Conservation (phyloP, 1,140 invertebrate species). For the Armadillidium nasatum region DNA sequence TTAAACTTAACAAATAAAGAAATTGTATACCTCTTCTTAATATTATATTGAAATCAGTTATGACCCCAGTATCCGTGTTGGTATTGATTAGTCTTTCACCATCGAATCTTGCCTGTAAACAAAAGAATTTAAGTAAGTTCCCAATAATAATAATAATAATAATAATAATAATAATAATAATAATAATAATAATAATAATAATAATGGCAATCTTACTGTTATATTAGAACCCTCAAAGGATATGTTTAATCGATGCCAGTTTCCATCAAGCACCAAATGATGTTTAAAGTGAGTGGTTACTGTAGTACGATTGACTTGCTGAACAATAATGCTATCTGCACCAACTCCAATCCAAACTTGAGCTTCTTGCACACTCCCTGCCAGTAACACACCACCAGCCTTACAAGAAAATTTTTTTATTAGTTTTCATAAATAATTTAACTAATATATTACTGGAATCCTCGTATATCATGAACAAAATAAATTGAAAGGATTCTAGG, state of each 20-base stretch:
- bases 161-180: conserved; percentile 8
- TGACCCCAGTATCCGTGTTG: conserved; percentile 19
- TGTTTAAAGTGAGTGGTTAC: conserved; percentile 32
- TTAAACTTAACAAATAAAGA: no score
- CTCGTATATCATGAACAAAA: no score
- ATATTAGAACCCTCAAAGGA: no score
- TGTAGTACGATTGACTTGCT: conserved; percentile 29
- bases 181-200: background rate
- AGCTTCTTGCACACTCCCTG: conserved; percentile 14
- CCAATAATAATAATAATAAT: background rate
- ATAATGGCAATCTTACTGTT: no score
- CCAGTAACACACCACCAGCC: conserved; percentile 40
- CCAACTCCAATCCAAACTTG: conserved; percentile 30
- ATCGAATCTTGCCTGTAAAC: conserved; percentile 29
- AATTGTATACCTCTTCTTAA: background rate
- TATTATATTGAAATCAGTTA: background rate
- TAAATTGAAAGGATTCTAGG: no score
- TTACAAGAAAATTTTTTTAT: conserved; percentile 24
- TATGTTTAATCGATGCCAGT: conserved; percentile 45
- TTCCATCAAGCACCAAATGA: conserved; percentile 46
- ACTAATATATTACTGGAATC: no score
- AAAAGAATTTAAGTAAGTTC: background rate
- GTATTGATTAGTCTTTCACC: conserved; percentile 25
- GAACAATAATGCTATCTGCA: conserved; percentile 25
- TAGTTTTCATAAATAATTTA: no score